Evolutionary conservation across 2,797 vertebrate species (phyloP), one percentile per base, ranked within the genome.

Genomic region (Acrossocheilus fasciatus): DNA sequence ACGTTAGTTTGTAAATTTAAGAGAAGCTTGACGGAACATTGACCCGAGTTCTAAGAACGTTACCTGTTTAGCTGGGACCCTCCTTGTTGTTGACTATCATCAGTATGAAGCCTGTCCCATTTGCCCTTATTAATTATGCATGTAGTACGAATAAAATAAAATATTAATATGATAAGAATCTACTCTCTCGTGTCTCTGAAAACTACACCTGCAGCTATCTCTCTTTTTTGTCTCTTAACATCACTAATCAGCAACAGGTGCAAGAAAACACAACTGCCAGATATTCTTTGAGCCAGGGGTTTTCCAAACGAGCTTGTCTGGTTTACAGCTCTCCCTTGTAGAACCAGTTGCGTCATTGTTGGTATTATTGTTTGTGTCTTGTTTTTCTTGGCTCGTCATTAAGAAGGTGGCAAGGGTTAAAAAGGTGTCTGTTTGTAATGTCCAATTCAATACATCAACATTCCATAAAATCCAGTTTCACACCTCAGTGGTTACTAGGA

Each of bases 281-380:
- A 82, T 74, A 69, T 87, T 89, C 17, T 87, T 45, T 70, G 80
- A 75, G 36, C 72, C 45, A 39, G 89, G 95, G 95, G 93, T 90
- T 94, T 95, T 93, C 95, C 95, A 59, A 92, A 94, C 93, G 90
- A 78, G 88, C 92, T 92, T 72, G 74, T 89, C 94, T 89, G 87
- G 92, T 92, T 86, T 91, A 90, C 62, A 70, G 43, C 45, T 64
- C 26, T 18, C 54, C 87, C 9, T 85, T 70, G 26, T 1, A 84
- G 34, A 69, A 79, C 26, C 17, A 69, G 59, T 12, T 72, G 30
- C 76, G 26, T 85, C 18, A 75, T 62, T 62, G 10, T 43, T 86
- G 6, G 4, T 62, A 9, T 86, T 86, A 26, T 73, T 86, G 64
- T 79, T 86, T 43, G 50, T 5, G 1, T 47, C 2, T 64, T 23